These are phyloP conservation scores for Oopsacas minuta DNA, from an alignment of 37 sponge, comb jelly and placozoan species.

Conservation along the genomic window DNA sequence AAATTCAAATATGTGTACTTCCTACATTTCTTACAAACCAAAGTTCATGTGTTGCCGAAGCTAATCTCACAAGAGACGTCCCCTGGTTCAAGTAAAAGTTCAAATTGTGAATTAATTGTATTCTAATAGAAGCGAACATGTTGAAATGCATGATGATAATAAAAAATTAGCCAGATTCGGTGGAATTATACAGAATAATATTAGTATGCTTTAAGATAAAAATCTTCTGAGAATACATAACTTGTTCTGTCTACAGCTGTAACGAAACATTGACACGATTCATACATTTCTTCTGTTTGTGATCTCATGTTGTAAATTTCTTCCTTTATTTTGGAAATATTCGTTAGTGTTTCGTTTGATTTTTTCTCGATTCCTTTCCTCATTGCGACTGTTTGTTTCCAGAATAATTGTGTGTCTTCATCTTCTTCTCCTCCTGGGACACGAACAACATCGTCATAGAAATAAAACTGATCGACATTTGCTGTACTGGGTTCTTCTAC, in stretches of 20 bases:
- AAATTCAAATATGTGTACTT: too few species aligned
- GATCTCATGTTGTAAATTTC: conserved; percentile 9
- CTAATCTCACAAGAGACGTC: too few species aligned
- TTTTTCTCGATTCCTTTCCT: background rate
- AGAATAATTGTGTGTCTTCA: background rate
- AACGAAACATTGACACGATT: background rate
- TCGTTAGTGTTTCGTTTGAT: background rate
- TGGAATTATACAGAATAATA: too few species aligned
- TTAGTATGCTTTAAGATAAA: background rate
- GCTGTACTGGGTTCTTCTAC: background rate
- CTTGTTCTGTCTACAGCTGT: background rate
- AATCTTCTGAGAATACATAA: background rate
- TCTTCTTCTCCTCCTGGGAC: conserved; percentile 4
- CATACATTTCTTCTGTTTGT: conserved; percentile 14
- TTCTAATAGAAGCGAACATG: background rate
- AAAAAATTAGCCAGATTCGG: too few species aligned
- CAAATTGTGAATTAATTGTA: background rate
- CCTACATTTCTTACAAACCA: too few species aligned
- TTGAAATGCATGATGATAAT: background rate
- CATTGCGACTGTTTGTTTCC: background rate
- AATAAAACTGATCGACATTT: background rate
- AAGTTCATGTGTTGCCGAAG: too few species aligned
- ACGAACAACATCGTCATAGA: background rate
- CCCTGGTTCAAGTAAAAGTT: too few species aligned
- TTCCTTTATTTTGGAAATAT: conserved; percentile 6